These are phyloP conservation scores for Xiphophorus couchianus DNA, from an alignment of 2,113 vertebrate genomes.

Conservation along the genomic window DNA sequence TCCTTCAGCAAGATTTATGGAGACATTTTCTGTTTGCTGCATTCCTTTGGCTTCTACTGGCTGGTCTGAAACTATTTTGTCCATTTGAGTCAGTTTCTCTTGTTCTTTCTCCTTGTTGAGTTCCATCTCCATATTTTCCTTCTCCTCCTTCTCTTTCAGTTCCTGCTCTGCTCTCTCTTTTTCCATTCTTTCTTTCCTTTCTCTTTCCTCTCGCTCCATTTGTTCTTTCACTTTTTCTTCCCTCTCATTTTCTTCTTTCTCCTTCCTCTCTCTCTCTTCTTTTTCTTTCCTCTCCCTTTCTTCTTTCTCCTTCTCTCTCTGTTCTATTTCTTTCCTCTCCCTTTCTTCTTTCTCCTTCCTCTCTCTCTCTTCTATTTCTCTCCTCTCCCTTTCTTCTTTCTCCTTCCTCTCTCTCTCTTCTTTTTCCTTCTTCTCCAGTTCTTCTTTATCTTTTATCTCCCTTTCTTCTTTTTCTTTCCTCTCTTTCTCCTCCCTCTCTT, in stretches of 20 bases:
- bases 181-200: constrained; percentile 26
- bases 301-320: constrained; percentile 22
- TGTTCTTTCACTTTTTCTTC: constrained; percentile 7
- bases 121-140: constrained; percentile 18
- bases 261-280: constrained; percentile 33
- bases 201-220: constrained; percentile 18
- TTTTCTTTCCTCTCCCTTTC: constrained; percentile 61
- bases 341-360: constrained; percentile 10
- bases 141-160: constrained; percentile 19
- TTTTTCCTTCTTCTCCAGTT: constrained; percentile 25
- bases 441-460: constrained; percentile 15
- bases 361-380: not conserved
- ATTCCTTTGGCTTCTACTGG: constrained; percentile 2
- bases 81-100: constrained; percentile 21
- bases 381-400: constrained; percentile 2
- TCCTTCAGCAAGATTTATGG: not conserved
- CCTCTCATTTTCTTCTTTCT: constrained; percentile 10
- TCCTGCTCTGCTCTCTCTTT: constrained; percentile 17
- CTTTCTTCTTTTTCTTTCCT: not conserved
- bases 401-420: constrained; percentile 2
- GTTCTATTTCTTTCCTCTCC: not conserved
- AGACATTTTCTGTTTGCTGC: constrained; percentile 14
- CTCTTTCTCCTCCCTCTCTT: constrained; percentile 18
- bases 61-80: constrained; percentile 9
- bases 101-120: constrained; percentile 21